Conservation (phyloP, 2,888 invertebrate species). For the Cantharis rustica region DNA sequence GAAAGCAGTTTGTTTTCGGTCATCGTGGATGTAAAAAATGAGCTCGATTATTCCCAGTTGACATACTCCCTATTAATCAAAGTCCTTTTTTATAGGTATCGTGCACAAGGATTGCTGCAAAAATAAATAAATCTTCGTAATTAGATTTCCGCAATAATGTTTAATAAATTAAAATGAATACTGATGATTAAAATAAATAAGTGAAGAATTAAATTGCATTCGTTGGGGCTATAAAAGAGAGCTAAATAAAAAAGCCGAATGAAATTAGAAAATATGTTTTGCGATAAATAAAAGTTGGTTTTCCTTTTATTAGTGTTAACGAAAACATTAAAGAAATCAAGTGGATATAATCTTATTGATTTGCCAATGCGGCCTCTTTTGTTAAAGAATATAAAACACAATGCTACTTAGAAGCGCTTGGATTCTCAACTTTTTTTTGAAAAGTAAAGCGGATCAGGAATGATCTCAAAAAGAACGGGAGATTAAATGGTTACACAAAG, state of each 20-base stretch:
- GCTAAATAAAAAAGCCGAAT: slow-evolving; percentile 7
- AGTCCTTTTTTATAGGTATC: slow-evolving; percentile 17
- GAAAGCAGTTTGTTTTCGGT: slow-evolving; percentile 46
- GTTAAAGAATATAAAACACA: slow-evolving; percentile 31
- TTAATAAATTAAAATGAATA: background rate
- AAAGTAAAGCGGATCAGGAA: slow-evolving; percentile 32
- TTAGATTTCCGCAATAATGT: background rate
- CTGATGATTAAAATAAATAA: background rate
- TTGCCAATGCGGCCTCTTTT: slow-evolving; percentile 28
- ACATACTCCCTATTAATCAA: slow-evolving; percentile 43
- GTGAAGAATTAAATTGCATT: background rate
- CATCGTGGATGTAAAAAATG: slow-evolving; percentile 44
- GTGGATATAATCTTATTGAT: slow-evolving; percentile 31
- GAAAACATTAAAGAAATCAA: slow-evolving; percentile 31
- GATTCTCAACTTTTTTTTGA: slow-evolving; percentile 25
- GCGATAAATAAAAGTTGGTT: slow-evolving; percentile 20
- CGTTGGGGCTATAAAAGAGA: background rate
- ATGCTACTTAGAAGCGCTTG: slow-evolving; percentile 28
- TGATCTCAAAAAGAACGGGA: slow-evolving; percentile 30
- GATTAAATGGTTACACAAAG: slow-evolving; percentile 34
- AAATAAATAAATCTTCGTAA: background rate
- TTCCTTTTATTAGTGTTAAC: slow-evolving; percentile 26
- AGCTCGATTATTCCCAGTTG: slow-evolving; percentile 44
- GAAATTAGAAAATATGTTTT: slow-evolving; percentile 9
- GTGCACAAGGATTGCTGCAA: slow-evolving; percentile 1